phyloP scores from a whole-genome alignment of 2,113 vertebrate species.

The Saguinus midas region DNA sequence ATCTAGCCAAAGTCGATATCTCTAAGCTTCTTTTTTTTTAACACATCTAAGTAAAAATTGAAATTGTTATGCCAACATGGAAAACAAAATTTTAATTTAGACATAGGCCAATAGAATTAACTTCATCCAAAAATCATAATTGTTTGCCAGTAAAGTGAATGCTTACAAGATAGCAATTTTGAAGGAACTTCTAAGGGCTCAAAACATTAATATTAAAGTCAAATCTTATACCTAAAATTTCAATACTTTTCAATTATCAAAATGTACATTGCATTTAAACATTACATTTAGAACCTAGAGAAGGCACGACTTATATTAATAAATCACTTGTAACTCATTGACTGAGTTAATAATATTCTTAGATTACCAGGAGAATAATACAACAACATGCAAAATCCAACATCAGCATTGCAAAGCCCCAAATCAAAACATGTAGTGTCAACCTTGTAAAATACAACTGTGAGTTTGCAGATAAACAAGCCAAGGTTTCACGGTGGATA shows the following conservation, averaged over 20 bases:
- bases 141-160: not conserved
- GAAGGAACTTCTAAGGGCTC: not conserved
- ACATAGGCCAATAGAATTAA: not conserved
- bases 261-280: not conserved
- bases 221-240: not conserved
- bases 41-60: not conserved
- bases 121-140: not conserved
- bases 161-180: too few species aligned
- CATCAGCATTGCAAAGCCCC: not conserved
- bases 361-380: not conserved
- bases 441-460: not conserved
- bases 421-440: not conserved
- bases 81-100: not conserved
- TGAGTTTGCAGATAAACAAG: not conserved
- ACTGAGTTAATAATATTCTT: not conserved
- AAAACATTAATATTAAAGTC: not conserved
- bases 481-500: too few species aligned
- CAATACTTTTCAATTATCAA: not conserved
- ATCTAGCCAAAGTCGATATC: fast-evolving
- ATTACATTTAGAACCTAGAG: not conserved
- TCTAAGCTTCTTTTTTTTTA: not conserved
- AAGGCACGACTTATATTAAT: not conserved
- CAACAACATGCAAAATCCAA: not conserved
- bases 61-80: not conserved
- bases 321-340: not conserved